These are phyloP conservation scores for Temnopleurus reevesii DNA, from an alignment of 53 echinoderm and acorn worm genomes.

Conservation along the genomic window DNA sequence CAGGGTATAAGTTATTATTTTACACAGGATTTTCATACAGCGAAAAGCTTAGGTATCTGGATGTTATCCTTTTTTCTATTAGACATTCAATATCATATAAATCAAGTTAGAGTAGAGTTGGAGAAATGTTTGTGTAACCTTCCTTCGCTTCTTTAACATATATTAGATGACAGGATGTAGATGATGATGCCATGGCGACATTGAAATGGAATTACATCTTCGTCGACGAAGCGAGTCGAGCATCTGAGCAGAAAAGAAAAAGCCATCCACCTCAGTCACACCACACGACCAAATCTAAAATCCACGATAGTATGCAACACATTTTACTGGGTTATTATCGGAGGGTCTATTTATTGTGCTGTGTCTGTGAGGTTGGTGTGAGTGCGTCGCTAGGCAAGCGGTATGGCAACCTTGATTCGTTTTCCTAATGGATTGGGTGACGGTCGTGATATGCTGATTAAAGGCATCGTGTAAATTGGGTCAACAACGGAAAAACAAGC, in stretches of 20 bases:
- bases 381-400: not conserved
- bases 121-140: not conserved
- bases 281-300: no score
- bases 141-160: not conserved
- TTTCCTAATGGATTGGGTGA: not conserved
- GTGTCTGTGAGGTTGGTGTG: no score
- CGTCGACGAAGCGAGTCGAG: not conserved
- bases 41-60: no score
- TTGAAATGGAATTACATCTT: not conserved
- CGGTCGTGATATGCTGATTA: not conserved
- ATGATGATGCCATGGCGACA: not conserved
- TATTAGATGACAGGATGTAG: not conserved
- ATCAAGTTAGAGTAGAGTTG: no score
- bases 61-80: no score
- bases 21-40: no score
- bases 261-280: no score
- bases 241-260: not conserved
- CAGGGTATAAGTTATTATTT: no score
- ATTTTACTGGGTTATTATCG: no score
- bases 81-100: no score
- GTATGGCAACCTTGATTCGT: not conserved
- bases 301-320: no score
- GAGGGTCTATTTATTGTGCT: no score
- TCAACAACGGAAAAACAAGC: not conserved
- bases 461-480: not conserved